These are phyloP conservation scores for Lampris megalopsis DNA, from an alignment of 2,113 vertebrate species.

Conservation along the genomic window DNA sequence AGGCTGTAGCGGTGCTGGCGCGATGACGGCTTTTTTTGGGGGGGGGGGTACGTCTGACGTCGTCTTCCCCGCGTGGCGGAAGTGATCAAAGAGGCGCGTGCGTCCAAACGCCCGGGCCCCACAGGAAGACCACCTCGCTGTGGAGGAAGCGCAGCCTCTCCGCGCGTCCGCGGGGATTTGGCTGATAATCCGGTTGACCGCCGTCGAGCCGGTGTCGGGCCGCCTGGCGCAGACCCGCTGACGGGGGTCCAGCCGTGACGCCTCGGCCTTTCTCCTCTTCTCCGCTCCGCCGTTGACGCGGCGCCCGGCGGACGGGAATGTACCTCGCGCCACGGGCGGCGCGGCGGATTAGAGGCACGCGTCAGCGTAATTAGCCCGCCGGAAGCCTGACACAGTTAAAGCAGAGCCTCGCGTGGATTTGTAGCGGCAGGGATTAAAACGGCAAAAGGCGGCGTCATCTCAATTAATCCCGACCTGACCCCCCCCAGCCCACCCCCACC, in stretches of 20 bases:
- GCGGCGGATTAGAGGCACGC: conserved; percentile 11
- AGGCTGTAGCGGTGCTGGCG: no score
- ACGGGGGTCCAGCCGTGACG: conserved; percentile 37
- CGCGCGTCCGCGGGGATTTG: conserved; percentile 20
- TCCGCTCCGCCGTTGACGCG: no score
- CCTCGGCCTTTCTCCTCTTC: no score
- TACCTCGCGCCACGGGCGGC: no score
- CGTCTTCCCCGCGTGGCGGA: no score
- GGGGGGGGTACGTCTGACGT: no score
- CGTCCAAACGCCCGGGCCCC: background rate
- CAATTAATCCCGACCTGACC: conserved; percentile 20
- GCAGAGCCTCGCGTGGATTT: background rate
- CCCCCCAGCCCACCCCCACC: no score
- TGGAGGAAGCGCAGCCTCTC: background rate
- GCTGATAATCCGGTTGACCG: conserved; percentile 20
- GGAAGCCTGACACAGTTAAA: conserved; percentile 13
- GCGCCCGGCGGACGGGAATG: no score
- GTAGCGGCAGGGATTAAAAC: background rate
- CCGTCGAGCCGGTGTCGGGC: conserved; percentile 27
- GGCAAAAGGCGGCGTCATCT: conserved; percentile 5
- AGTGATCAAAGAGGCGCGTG: no score
- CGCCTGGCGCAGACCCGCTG: no score
- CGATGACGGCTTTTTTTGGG: no score
- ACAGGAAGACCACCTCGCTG: background rate
- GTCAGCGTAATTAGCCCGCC: conserved; percentile 11